Evolutionary conservation across 1,140 invertebrate species (phyloP).

Genomic region (Solenopsis invicta): DNA sequence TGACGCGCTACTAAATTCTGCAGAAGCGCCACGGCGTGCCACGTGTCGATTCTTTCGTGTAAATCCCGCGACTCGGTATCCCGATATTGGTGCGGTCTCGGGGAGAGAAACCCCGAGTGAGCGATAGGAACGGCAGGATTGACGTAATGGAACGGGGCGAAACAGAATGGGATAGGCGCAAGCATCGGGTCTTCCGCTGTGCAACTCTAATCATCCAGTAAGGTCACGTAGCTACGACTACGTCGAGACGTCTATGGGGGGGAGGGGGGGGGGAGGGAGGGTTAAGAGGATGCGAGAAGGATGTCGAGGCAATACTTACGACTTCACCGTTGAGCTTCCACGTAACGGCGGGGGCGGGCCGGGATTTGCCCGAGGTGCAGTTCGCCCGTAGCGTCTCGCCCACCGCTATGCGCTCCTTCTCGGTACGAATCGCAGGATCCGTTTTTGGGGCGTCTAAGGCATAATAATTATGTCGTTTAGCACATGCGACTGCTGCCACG

Average conservation of each 20-base stretch:
- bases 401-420: constrained; percentile 84
- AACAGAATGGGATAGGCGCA: constrained; percentile 59
- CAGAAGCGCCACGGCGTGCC: too few relatives aligned
- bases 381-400: constrained; percentile 92
- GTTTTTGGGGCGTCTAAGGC: constrained; percentile 85
- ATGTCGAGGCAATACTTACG: constrained; percentile 87
- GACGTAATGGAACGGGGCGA: constrained; percentile 64
- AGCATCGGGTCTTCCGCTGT: constrained; percentile 5
- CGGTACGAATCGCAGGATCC: constrained; percentile 81
- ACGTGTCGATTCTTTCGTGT: constrained; percentile 33
- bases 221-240: constrained; percentile 79
- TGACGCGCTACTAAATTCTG: constrained; percentile 1
- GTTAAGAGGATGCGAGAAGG: not conserved
- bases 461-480: constrained; percentile 80
- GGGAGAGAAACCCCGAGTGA: constrained; percentile 10
- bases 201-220: constrained; percentile 81
- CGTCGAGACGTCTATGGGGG: constrained; percentile 55
- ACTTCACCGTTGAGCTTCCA: constrained; percentile 94
- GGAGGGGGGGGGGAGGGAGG: not conserved
- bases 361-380: constrained; percentile 92
- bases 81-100: not conserved
- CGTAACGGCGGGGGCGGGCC: constrained; percentile 92
- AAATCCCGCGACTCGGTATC: constrained; percentile 8
- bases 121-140: not conserved
- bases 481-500: constrained; percentile 58